Evolutionary conservation across 2,888 invertebrate genomes (phyloP), one percentile per base, ranked within the genome.

Genomic region (Dynastes maya): DNA sequence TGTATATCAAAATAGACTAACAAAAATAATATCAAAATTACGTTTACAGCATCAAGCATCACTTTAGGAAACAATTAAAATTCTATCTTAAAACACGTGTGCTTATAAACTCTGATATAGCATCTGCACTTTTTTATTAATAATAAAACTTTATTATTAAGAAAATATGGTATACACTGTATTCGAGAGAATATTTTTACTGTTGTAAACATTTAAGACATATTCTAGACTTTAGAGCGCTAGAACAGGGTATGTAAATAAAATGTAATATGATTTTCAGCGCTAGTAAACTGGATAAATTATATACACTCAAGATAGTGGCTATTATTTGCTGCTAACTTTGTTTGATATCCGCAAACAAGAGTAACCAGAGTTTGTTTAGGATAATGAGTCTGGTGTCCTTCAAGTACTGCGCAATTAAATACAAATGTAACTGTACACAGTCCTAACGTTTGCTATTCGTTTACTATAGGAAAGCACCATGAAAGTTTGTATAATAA

Each of bases 81-180:
- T 55, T 55, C n/a, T 55, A 55, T 22, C 55, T 55, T 55, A 55
- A 55, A n/a, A n/a, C 55, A 55, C 11, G 11, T 8, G 11, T 16
- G 55, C 22, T 55, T 55, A n/a, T 22, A 22, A 55, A n/a, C 22
- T n/a, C 55, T 55, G 8, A n/a, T 55, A 55, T 55, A 55, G 22
- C 55, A 55, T 55, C 55, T 55, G 55, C 55, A 55, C 45, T 45
- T 55, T 55, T 55, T 55, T 55, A 55, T n/a, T 55, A 55, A 55
- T 55, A 55, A 55, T 55, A 55, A 55, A 55, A 55, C n/a, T 55
- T 45, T 2, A n/a, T 6, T 55, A 55, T 22, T 55, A 16, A 55
- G n/a, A 55, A 53, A 55, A 22, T 22, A 55, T 1, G 55, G 22
- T 6, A 2, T 16, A 5, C 6, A 55, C 5, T 55, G 16, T 55